A percentile compares a stretch with the other conserved stretches of the same genome.
phyloP scores from a whole-genome alignment of 2,113 vertebrate genomes.

The Eurypyga helias region DNA sequence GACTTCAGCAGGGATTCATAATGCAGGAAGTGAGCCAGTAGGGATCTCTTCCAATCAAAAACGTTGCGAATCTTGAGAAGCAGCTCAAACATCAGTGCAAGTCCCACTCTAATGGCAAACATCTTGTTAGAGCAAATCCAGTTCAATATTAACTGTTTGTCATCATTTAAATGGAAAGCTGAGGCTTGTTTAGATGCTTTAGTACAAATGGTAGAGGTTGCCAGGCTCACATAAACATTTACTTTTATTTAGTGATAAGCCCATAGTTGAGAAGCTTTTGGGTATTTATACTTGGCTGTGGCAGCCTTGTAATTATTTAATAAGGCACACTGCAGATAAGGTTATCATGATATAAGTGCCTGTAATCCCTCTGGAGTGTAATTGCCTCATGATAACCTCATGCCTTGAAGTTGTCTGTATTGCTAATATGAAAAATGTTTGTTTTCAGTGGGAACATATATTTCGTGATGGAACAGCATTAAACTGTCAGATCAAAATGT shows the following conservation, averaged over 20 bases:
- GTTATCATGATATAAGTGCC: conserved; percentile 64
- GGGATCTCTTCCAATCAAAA: neutral
- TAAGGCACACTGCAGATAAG: conserved; percentile 56
- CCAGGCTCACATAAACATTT: conserved; percentile 28
- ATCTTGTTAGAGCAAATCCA: neutral
- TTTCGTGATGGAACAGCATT: conserved; percentile 56
- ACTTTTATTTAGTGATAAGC: conserved; percentile 25
- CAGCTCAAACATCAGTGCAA: neutral
- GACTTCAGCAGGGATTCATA: neutral
- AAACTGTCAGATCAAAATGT: conserved; percentile 67
- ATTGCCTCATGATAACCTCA: conserved; percentile 69
- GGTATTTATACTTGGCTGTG: conserved; percentile 36
- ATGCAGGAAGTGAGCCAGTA: neutral
- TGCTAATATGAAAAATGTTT: conserved; percentile 69
- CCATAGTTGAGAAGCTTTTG: neutral
- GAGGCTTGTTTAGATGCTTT: conserved; percentile 7
- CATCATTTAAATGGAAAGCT: neutral
- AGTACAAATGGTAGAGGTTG: neutral
- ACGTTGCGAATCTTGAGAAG: neutral
- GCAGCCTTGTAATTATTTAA: conserved; percentile 59
- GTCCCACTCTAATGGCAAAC: neutral
- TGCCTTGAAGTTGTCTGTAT: conserved; percentile 46
- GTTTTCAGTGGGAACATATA: conserved; percentile 66
- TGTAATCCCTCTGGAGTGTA: conserved; percentile 58
- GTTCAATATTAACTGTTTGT: neutral